phyloP scores from a whole-genome alignment of 2,113 vertebrate species.

The Mionectes macconnelli region DNA sequence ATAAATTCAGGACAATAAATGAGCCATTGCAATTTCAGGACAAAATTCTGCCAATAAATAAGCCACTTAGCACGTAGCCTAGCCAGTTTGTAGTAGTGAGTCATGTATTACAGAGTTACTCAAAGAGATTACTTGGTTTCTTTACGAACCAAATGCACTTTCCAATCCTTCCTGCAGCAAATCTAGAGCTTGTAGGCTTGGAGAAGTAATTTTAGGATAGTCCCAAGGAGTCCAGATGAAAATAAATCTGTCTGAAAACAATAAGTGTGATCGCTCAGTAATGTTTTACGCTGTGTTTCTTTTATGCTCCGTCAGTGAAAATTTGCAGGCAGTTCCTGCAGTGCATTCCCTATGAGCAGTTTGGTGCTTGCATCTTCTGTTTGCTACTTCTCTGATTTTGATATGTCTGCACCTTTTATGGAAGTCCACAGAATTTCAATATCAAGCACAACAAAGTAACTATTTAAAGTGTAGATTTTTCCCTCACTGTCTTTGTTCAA shows the following conservation, averaged over 20 bases:
- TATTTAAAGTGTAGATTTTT: neutral
- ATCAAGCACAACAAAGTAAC: neutral
- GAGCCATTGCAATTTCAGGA: neutral
- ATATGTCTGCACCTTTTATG: neutral
- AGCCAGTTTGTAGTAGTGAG: neutral
- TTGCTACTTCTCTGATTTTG: neutral
- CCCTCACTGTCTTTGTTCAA: neutral
- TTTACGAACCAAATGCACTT: neutral
- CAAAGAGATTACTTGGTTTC: neutral
- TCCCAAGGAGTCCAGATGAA: neutral
- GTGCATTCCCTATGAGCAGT: neutral
- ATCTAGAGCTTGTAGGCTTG: neutral
- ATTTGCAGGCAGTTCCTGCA: neutral
- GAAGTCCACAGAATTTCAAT: neutral
- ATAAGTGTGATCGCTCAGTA: neutral
- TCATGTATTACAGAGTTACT: neutral
- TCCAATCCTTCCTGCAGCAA: neutral
- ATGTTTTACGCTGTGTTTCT: neutral
- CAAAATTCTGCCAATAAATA: neutral
- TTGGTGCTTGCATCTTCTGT: neutral
- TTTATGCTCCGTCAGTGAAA: neutral
- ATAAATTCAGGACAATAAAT: neutral
- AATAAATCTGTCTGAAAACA: conserved; percentile 2
- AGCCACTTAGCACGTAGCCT: neutral
- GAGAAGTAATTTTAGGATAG: neutral